phyloP scores from a whole-genome alignment of 2,113 vertebrate species.

The Bostrychus sinensis region DNA sequence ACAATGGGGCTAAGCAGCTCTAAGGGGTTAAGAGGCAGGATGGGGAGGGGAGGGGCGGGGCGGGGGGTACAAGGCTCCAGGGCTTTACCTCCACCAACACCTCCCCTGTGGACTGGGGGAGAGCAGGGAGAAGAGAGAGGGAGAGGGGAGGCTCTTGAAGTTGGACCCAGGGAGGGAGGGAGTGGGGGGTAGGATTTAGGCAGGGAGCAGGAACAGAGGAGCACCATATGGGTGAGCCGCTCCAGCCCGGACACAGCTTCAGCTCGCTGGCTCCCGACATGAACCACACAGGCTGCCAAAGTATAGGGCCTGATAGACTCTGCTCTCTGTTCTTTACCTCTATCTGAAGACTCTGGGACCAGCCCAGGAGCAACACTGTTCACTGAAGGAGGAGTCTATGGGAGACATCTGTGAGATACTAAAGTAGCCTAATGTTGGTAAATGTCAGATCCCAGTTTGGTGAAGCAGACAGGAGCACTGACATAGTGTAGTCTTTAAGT shows the following conservation, averaged over 20 bases:
- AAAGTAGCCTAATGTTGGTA: too few relatives aligned
- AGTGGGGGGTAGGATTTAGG: conserved; percentile 90
- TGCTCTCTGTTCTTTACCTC: too few relatives aligned
- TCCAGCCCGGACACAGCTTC: conserved; percentile 86
- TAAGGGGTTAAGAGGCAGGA: conserved; percentile 85
- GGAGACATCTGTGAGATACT: too few relatives aligned
- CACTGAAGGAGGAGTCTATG: too few relatives aligned
- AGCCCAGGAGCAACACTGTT: too few relatives aligned
- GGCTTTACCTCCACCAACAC: conserved; percentile 94
- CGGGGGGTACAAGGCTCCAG: conserved; percentile 81
- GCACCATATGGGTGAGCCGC: conserved; percentile 94
- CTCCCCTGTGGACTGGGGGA: conserved; percentile 84
- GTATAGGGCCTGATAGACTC: conserved; percentile 39
- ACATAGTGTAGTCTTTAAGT: too few relatives aligned
- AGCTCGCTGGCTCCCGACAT: conserved; percentile 50
- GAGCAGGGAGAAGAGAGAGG: conserved; percentile 29
- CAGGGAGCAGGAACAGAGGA: conserved; percentile 91
- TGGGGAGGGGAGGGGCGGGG: too few relatives aligned
- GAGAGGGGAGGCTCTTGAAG: conserved; percentile 63
- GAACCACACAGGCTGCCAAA: conserved; percentile 30
- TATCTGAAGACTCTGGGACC: too few relatives aligned
- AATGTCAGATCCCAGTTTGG: too few relatives aligned
- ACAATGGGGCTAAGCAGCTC: conserved; percentile 91
- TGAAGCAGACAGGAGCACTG: too few relatives aligned
- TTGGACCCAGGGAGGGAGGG: conserved; percentile 79